These are phyloP conservation scores for Plebejus argus DNA, from an alignment of 2,888 invertebrate species.

Conservation along the genomic window DNA sequence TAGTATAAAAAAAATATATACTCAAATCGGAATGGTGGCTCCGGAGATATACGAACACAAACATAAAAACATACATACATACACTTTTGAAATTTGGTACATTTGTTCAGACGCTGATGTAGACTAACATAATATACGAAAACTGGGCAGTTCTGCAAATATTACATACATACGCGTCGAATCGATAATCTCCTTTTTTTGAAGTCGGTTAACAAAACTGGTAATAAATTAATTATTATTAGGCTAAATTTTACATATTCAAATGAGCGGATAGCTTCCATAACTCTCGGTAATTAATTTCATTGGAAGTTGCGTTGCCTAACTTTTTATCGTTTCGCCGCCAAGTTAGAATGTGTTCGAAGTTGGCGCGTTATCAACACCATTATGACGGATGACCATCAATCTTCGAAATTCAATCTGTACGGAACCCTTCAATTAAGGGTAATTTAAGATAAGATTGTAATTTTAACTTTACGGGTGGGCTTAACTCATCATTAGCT, in stretches of 20 bases:
- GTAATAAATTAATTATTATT: neutral
- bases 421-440: slow-evolving; percentile 76
- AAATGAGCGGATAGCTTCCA: neutral
- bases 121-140: too few species aligned
- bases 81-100: too few species aligned
- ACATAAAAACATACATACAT: too few species aligned
- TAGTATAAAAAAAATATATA: too few species aligned
- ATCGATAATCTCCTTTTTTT: too few species aligned
- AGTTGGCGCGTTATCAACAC: slow-evolving; percentile 52
- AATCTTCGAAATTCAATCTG: slow-evolving; percentile 76
- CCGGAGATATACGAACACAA: too few species aligned
- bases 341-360: slow-evolving; percentile 34
- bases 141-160: too few species aligned
- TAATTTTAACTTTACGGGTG: slow-evolving; percentile 77
- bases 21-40: too few species aligned
- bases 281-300: neutral
- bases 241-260: neutral
- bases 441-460: slow-evolving; percentile 78
- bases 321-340: slow-evolving; percentile 36
- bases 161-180: too few species aligned
- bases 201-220: too few species aligned
- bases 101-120: too few species aligned
- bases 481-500: slow-evolving; percentile 72
- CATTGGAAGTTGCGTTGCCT: slow-evolving; percentile 25
- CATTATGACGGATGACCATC: slow-evolving; percentile 63